These are phyloP conservation scores for Cassiopea xamachana DNA, from an alignment of 30 jellyfish, hydroid and myxozoan species.

Conservation along the genomic window DNA sequence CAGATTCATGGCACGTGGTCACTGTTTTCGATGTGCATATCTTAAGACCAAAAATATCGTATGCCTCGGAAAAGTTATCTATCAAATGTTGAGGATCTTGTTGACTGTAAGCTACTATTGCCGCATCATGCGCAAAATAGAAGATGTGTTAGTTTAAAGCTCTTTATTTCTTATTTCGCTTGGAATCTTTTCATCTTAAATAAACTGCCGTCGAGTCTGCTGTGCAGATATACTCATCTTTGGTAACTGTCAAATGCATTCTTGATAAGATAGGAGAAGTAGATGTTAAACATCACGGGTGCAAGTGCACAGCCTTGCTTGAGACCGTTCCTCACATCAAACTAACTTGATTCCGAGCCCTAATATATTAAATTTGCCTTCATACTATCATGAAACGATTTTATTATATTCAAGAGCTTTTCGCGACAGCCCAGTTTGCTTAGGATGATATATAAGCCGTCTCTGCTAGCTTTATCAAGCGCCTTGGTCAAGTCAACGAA, in stretches of 20 bases:
- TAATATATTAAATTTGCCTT: slow-evolving; percentile 17
- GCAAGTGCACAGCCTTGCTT: slow-evolving; percentile 41
- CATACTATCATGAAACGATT: slow-evolving; percentile 31
- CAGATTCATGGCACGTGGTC: slow-evolving; percentile 1
- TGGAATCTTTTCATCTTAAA: slow-evolving; percentile 13
- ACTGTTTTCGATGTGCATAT: slow-evolving; percentile 20
- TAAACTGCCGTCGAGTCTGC: slow-evolving; percentile 21
- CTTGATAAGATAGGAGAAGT: slow-evolving; percentile 6
- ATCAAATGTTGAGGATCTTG: not conserved
- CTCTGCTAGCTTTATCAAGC: slow-evolving; percentile 19
- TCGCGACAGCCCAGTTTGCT: slow-evolving; percentile 24
- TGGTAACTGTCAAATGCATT: slow-evolving; percentile 5
- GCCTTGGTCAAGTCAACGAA: slow-evolving; percentile 49
- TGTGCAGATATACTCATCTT: slow-evolving; percentile 6
- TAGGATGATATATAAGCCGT: slow-evolving; percentile 8
- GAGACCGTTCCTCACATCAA: slow-evolving; percentile 16
- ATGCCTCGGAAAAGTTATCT: slow-evolving; percentile 5
- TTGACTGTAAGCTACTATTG: slow-evolving; percentile 20
- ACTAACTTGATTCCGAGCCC: not conserved
- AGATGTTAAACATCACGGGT: slow-evolving; percentile 29
- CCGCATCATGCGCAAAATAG: slow-evolving; percentile 1
- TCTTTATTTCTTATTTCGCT: not conserved
- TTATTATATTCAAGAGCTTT: slow-evolving; percentile 4
- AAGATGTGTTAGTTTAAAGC: not conserved
- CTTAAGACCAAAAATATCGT: slow-evolving; percentile 17